Conservation (phyloP, 2,797 vertebrate genomes). For the Triplophysa yarkandensis region DNA sequence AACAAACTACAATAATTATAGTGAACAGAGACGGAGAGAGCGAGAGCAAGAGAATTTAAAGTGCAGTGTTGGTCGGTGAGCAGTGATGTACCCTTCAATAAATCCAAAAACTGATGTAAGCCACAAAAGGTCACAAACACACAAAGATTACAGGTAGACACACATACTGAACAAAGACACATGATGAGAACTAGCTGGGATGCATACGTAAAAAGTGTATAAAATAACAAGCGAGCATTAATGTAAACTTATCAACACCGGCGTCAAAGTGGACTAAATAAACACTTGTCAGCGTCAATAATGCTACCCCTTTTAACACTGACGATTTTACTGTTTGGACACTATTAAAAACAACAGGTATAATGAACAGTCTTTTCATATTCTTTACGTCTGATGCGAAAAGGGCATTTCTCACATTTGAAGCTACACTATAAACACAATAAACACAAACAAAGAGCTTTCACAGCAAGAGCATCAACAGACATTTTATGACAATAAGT, state of each 20-base stretch:
- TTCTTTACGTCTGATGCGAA: neutral
- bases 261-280: too few species aligned
- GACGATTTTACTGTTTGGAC: neutral
- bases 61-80: neutral
- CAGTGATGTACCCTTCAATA: neutral
- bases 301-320: too few species aligned
- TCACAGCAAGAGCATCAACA: slow-evolving; percentile 30
- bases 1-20: neutral
- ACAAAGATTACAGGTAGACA: neutral
- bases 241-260: neutral
- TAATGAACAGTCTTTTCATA: neutral
- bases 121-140: neutral
- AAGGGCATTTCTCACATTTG: neutral
- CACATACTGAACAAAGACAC: neutral
- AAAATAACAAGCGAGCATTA: neutral
- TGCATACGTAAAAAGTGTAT: neutral
- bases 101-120: neutral
- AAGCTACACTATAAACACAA: neutral
- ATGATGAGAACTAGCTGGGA: neutral
- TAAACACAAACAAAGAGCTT: slow-evolving; percentile 43
- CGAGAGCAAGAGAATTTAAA: neutral
- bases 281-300: too few species aligned
- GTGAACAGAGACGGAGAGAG: neutral
- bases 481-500: slow-evolving; percentile 52
- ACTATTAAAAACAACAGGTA: neutral